phyloP scores from a whole-genome alignment of 2,888 invertebrate species.

The Cheilosia scutellata region DNA sequence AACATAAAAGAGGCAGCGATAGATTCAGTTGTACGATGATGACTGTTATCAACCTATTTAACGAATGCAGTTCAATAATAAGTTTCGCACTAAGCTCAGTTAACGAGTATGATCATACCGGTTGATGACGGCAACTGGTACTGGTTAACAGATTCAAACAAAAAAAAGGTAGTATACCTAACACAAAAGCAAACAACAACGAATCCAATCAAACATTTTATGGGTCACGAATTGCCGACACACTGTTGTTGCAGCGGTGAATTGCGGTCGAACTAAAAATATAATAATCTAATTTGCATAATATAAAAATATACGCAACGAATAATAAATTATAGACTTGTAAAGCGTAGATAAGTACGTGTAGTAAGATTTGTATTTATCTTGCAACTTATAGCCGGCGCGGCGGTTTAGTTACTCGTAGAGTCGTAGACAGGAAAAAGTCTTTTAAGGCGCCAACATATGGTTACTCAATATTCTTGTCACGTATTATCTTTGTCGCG shows the following conservation, averaged over 20 bases:
- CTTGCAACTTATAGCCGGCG: background rate
- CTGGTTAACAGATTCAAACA: background rate
- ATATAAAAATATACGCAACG: background rate
- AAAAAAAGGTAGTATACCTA: too few species aligned
- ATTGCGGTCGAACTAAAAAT: conserved; percentile 16
- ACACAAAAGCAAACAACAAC: background rate
- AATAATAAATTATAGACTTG: background rate
- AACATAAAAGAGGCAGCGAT: background rate
- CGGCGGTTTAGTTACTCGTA: background rate
- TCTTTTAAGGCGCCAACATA: background rate
- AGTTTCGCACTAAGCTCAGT: conserved; percentile 34
- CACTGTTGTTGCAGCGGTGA: conserved; percentile 19
- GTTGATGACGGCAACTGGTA: background rate
- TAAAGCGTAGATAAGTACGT: background rate
- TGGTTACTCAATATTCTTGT: conserved; percentile 21
- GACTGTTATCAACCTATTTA: conserved; percentile 59
- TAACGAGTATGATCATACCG: conserved; percentile 40
- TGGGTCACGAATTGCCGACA: conserved; percentile 59
- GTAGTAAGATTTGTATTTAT: background rate
- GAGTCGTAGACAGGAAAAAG: background rate
- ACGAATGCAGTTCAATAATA: conserved; percentile 39
- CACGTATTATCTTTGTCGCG: conserved; percentile 16
- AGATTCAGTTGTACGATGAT: background rate
- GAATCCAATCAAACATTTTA: conserved; percentile 47
- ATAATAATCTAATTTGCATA: background rate